Evolutionary conservation across 2,797 vertebrate species (phyloP), one percentile per base, ranked within the genome.

Genomic region (Molossus alvarezi): DNA sequence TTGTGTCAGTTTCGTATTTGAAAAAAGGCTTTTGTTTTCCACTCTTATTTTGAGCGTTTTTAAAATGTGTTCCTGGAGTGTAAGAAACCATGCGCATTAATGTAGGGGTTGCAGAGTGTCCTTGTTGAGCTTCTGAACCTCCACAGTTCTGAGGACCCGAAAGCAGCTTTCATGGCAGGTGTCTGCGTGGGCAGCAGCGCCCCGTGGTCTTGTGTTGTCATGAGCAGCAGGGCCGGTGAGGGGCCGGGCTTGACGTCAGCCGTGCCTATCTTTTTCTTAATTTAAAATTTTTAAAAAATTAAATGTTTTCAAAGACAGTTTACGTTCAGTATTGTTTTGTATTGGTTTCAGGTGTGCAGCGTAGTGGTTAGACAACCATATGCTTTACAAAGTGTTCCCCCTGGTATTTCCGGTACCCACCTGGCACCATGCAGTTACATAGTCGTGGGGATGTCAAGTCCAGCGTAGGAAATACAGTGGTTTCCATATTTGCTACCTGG

Each of bases 11-110:
- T 37, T 94, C 85, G 20, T 37, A 33, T 80, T 88, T 76, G 14
- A 29, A 82, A 75, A 79, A 77, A 18, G 51, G 2, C 4, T 33
- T 81, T 37, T 93, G 88, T 96, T 96, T 93, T 87, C 33, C 79
- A 21, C 57, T 55, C 69, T 92, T 94, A 15, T 94, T 92, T 83
- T 97, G 92, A 69, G 25, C n/a, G 84, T 60, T 62, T 71, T 82
- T 51, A 85, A 73, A 55, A 95, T 96, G 41, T 45, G 12, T 55
- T 96, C 73, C 51, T 89, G 95, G 81, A 90, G n/a, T 60, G n/a
- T 21, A 95, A 96, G 73, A 55, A 69, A 82, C 37, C 73, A 3
- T 9, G 23, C 62, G 17, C 75, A 3, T 93, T 93, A 92, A 88
- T 93, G 65, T 37, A 21, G 23, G 20, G 15, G 51, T 58, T 94